These are phyloP conservation scores for Trissoscelio sp. DNA, from an alignment of 2,888 invertebrate species.

Conservation along the genomic window DNA sequence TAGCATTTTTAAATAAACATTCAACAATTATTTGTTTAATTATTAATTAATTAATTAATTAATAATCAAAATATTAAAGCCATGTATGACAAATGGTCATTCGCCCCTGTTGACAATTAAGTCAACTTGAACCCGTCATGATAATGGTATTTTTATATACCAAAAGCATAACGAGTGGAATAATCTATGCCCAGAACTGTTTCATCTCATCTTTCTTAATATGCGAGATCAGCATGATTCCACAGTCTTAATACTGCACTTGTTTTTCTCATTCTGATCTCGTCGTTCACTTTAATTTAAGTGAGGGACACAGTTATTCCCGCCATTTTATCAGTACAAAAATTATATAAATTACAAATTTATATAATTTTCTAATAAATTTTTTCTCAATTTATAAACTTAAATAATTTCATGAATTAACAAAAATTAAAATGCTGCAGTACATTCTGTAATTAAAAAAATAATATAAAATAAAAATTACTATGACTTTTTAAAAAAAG, in stretches of 20 bases:
- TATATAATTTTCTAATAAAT: no score
- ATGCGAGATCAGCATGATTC: neutral
- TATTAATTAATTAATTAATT: no score
- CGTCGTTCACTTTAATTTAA: constrained; percentile 7
- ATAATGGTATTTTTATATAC: neutral
- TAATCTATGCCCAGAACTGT: constrained; percentile 53
- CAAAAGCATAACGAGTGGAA: constrained; percentile 46
- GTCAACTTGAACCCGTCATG: constrained; percentile 59
- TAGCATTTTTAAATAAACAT: no score
- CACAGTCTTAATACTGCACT: neutral
- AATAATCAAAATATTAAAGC: constrained; percentile 27
- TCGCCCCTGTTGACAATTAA: constrained; percentile 61
- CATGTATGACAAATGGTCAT: constrained; percentile 41
- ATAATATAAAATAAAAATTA: no score
- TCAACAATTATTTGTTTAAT: no score
- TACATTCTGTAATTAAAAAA: no score
- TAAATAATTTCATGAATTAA: no score
- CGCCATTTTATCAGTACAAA: constrained; percentile 33
- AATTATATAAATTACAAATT: neutral
- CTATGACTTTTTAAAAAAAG: no score
- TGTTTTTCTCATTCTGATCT: neutral
- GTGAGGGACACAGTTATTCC: constrained; percentile 51
- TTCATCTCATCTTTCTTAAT: constrained; percentile 5
- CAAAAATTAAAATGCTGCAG: no score
- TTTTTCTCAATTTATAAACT: no score